Base-by-base conservation (phyloP, 2,797 vertebrate genomes). In the Bradypodion pumilum region DNA sequence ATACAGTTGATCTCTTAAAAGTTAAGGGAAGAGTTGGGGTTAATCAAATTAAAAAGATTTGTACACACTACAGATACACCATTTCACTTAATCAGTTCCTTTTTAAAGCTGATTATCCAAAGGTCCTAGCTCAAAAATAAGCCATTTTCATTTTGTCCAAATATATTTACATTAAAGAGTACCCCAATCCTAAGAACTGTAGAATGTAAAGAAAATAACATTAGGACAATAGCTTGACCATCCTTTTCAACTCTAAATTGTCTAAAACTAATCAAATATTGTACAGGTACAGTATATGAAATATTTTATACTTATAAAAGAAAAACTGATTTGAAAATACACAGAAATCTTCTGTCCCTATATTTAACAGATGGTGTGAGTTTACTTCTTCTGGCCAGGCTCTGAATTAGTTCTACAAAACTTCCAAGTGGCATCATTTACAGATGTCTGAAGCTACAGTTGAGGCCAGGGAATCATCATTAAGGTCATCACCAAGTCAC, bases 11-110 rank as follows among this genome's bases (percentile, higher is more conserved):
- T 65, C 27, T 56, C 6, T 44, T 66, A 60, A 60, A 60, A 37
- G 52, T 69, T 2, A 1, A 46, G 9, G 32, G n/a, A 68, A 6
- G n/a, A 32, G 86, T n/a, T 85, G 77, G 49, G 7, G 37, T 25
- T 70, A 82, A 35, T 16, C 89, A 59, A 74, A 86, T 88, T 82
- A 23, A 46, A 35, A 46, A 60, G 40, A 65, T 77, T 75, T 66
- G 19, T 9, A 66, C 4, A 7, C 1, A 66, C 7, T 35, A 82
- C 23, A 56, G 69, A 69, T 12, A 42, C 42, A 42, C 23, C 37
- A 13, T 42, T 75, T 52, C 29, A 69, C 16, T 73, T 72, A 27
- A 44, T n/a, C 7, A 42, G 25, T 62, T 62, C 56, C 46, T 73
- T 81, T 77, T 77, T 29, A 29, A 69, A 83, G 37, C 73, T 83